A percentile compares a stretch with the other conserved stretches of the same genome.
Evolutionary conservation across 2,113 vertebrate species (phyloP).

Genomic region (Spilogale gracilis): DNA sequence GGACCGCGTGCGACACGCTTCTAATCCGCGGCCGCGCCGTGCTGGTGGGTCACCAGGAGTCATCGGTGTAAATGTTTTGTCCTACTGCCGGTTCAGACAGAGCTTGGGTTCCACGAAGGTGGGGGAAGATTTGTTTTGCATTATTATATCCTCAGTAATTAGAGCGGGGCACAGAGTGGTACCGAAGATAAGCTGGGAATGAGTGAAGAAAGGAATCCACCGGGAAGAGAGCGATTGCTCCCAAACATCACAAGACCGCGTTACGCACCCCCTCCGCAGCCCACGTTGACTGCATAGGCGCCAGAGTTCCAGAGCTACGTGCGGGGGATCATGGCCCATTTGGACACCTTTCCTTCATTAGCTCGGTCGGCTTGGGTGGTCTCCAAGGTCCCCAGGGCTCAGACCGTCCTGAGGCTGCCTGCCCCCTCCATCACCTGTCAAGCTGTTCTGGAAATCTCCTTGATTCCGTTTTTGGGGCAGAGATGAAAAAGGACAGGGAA

Average conservation of each 20-base stretch:
- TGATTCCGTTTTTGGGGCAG: not conserved
- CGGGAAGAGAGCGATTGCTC: accelerated
- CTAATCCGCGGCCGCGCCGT: not conserved
- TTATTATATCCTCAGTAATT: not conserved
- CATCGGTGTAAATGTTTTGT: not conserved
- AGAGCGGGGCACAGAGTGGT: not conserved
- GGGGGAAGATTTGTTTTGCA: not conserved
- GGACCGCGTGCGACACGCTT: not conserved
- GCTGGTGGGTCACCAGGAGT: not conserved
- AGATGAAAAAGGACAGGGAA: not conserved
- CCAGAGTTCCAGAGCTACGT: not conserved
- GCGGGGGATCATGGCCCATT: accelerated
- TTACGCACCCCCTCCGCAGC: too few relatives aligned
- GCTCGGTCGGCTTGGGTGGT: not conserved
- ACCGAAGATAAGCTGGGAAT: accelerated
- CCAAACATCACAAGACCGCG: not conserved
- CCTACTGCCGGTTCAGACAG: not conserved
- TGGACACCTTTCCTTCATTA: not conserved
- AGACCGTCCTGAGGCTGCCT: not conserved
- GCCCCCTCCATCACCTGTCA: accelerated
- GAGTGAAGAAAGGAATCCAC: not conserved
- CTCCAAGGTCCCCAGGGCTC: not conserved
- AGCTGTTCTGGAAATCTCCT: not conserved
- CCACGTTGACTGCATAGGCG: accelerated
- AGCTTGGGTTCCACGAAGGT: not conserved